Evolutionary conservation across 2,797 vertebrate species (phyloP).

Genomic region (Microtus obscurus): DNA sequence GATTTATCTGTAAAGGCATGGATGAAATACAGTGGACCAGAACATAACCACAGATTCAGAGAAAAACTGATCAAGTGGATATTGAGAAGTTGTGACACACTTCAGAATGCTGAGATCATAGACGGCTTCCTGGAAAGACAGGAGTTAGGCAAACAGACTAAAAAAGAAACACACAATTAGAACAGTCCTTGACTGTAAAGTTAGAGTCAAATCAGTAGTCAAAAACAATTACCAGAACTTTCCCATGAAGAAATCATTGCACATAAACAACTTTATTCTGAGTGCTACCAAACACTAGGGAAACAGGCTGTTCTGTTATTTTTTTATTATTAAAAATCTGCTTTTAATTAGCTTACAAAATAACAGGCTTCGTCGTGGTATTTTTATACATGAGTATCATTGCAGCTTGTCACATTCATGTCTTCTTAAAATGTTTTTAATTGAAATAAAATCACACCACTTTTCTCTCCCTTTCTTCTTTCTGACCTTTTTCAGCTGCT

Average conservation of each 20-base stretch:
- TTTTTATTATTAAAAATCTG: neutral
- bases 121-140: neutral
- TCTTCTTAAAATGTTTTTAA: neutral
- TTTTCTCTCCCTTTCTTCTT: neutral
- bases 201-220: neutral
- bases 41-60: neutral
- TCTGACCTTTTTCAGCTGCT: neutral
- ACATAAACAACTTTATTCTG: neutral
- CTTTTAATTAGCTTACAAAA: neutral
- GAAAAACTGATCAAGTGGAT: neutral
- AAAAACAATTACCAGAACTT: neutral
- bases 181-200: neutral
- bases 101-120: neutral
- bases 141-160: slow-evolving; percentile 14
- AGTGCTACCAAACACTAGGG: neutral
- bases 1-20: neutral
- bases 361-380: neutral
- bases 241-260: neutral
- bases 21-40: neutral
- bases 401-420: neutral
- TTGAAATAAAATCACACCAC: neutral
- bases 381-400: neutral
- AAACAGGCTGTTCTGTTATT: neutral
- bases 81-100: neutral
- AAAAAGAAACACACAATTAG: neutral